Conservation (phyloP, 2,113 vertebrate species). For the Hydrolagus affinis region DNA sequence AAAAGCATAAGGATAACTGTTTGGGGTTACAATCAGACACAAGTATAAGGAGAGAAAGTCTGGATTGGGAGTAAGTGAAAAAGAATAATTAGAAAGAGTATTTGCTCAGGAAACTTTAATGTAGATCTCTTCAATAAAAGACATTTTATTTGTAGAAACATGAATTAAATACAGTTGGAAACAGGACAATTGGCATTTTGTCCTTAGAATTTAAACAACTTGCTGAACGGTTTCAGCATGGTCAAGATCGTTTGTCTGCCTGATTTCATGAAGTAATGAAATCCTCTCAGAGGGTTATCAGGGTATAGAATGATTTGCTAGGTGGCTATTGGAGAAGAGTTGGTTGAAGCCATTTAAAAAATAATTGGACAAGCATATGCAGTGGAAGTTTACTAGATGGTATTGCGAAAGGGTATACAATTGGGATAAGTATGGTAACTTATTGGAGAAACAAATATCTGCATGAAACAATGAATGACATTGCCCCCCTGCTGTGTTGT, state of each 20-base stretch:
- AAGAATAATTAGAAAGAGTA: background rate
- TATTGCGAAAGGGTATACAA: too few relatives aligned
- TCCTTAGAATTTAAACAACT: constrained; percentile 11
- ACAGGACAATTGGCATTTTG: background rate
- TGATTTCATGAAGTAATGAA: constrained; percentile 5
- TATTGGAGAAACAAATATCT: too few relatives aligned
- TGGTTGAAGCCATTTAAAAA: too few relatives aligned
- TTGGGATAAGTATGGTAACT: too few relatives aligned
- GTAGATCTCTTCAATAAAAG: too few relatives aligned
- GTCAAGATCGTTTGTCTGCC: constrained; percentile 1
- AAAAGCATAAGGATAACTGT: background rate
- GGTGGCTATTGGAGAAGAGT: too few relatives aligned
- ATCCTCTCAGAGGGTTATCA: too few relatives aligned
- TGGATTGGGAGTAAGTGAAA: background rate
- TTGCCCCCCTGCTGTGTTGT: too few relatives aligned
- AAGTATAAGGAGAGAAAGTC: background rate
- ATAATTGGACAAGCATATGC: too few relatives aligned
- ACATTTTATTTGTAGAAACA: background rate
- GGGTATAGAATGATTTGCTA: too few relatives aligned
- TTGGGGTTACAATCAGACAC: background rate
- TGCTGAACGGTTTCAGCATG: background rate
- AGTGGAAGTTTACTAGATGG: too few relatives aligned
- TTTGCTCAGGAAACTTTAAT: background rate
- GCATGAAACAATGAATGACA: too few relatives aligned
- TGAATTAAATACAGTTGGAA: background rate